phyloP scores from a whole-genome alignment of 37 sponge, comb jelly and placozoan species.

The Ephydatia muelleri region DNA sequence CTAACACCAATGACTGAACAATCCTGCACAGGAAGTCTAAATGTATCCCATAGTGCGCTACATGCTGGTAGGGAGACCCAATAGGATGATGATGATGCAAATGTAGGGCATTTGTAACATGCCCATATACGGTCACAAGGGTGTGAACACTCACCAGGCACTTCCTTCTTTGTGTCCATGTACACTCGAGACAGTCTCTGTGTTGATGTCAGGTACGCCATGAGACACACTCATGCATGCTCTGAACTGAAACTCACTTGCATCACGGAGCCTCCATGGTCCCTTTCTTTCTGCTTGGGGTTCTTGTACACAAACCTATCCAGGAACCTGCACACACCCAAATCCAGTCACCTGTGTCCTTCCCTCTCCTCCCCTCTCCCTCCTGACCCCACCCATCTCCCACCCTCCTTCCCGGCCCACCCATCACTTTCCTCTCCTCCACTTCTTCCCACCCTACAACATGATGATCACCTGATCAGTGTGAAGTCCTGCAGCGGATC shows the following conservation, averaged over 20 bases:
- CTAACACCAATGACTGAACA: constrained; percentile 9
- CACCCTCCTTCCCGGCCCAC: constrained; percentile 31
- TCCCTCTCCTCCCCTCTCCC: constrained; percentile 2
- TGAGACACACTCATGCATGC: not conserved
- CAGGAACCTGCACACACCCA: constrained; percentile 62
- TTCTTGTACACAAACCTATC: constrained; percentile 95
- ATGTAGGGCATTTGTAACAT: no score
- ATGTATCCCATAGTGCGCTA: not conserved
- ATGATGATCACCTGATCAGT: constrained; percentile 40
- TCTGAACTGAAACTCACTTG: constrained; percentile 53
- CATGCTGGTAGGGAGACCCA: no score
- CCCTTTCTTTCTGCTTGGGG: constrained; percentile 85
- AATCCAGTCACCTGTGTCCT: not conserved
- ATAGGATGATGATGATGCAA: no score
- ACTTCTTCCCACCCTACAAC: not conserved
- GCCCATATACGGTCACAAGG: not conserved
- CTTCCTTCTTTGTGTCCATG: not conserved
- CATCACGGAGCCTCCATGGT: constrained; percentile 94
- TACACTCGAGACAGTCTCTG: not conserved
- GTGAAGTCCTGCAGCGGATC: constrained; percentile 96
- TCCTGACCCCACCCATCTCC: not conserved
- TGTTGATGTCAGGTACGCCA: not conserved
- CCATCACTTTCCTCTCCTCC: not conserved
- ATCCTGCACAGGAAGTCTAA: not conserved
- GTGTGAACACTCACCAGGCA: not conserved